Evolutionary conservation across 2,113 vertebrate genomes (phyloP), one percentile per base, ranked within the genome.

Genomic region (Proterorhinus semilunaris): DNA sequence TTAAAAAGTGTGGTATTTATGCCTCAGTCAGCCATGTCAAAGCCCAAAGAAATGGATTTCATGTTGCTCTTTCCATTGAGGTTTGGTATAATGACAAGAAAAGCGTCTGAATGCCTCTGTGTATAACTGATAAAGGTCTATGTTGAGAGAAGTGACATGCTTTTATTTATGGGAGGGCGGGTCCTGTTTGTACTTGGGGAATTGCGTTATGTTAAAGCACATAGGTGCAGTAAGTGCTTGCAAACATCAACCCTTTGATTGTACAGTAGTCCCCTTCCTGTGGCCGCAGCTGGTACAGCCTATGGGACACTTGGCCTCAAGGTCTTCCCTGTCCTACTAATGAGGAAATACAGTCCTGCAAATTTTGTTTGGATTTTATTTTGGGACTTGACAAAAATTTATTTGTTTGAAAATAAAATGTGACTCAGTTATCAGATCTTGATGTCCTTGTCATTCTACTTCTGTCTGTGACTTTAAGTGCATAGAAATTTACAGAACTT

Each of bases 361-460:
- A 81, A 72, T 87, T 89, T 88, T 87, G 79, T 87, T 92, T 86
- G 85, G 87, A 76, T 86, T 89, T 88, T 86, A 76, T 83, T 90
- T 91, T 86, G 80, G 85, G 90, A 92, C 89, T 92, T 92, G 92
- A 93, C 86, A 86, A 92, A 82, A 91, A 87, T 92, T 92, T 92
- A 91, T 92, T 93, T 93, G 90, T 92, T 93, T 93, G 91, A 82
- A 91, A 93, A 92, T 93, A 93, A 94, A 94, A 90, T 92, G 92
- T 94, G 92, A 92, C 89, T 92, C 90, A 88, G 91, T 91, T 91
- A 91, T 85, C 57, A 59, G 71, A 91, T 89, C 87, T 90, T 69
- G 80, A 89, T 80, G 87, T 85, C 73, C 86, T 86, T 82, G 66
- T 90, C 87, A 71, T 88, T 82, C 70, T 48, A 61, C 64, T 72